phyloP scores from a whole-genome alignment of 2,113 vertebrate species.

The Leuciscus idus region DNA sequence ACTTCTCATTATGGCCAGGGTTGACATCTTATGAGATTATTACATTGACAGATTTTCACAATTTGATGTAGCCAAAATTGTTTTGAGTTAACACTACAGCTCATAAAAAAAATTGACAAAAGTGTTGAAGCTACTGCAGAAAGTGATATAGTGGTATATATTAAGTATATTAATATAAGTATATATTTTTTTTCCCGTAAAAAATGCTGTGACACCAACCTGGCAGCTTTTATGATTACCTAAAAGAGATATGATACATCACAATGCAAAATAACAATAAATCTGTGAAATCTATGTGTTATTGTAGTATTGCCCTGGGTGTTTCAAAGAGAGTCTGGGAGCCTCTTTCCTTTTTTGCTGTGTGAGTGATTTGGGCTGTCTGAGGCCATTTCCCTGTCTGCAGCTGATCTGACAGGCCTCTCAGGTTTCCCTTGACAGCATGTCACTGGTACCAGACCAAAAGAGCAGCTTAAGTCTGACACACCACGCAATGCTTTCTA shows the following conservation, averaged over 20 bases:
- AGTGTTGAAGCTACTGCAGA: not conserved
- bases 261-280: not conserved
- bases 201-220: not conserved
- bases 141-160: slow-evolving; percentile 5
- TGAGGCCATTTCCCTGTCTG: slow-evolving; percentile 31
- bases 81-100: not conserved
- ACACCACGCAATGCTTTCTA: slow-evolving; percentile 11
- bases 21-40: not conserved
- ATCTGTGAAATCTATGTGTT: slow-evolving; percentile 14
- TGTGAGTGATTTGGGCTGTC: slow-evolving; percentile 46
- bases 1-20: not conserved
- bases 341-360: slow-evolving; percentile 22
- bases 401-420: slow-evolving; percentile 34
- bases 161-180: too few relatives aligned
- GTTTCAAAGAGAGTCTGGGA: slow-evolving; percentile 19
- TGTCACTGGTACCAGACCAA: slow-evolving; percentile 31
- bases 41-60: not conserved
- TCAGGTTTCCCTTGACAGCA: slow-evolving; percentile 29
- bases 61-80: not conserved
- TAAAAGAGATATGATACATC: not conserved
- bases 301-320: not conserved
- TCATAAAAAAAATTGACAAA: not conserved
- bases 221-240: not conserved
- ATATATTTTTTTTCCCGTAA: not conserved
- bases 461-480: slow-evolving; percentile 28